These are phyloP conservation scores for human DNA, from an alignment of 2,113 vertebrate genomes.

Conservation along the genomic window DNA sequence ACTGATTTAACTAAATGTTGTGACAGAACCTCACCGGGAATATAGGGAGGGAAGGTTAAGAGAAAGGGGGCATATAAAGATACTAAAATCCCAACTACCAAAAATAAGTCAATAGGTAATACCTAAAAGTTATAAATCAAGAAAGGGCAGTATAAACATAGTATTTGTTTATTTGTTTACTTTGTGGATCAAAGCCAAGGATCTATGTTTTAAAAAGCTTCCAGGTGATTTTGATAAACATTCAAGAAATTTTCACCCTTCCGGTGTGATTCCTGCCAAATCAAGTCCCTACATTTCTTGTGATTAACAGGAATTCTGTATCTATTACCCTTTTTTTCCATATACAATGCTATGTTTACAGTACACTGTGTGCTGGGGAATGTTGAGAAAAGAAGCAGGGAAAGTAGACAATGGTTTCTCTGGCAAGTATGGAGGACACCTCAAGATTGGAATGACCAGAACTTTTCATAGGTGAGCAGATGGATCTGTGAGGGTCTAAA, in stretches of 20 bases:
- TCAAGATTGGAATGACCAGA: background rate
- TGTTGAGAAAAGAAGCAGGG: background rate
- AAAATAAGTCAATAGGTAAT: background rate
- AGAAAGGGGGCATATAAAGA: background rate
- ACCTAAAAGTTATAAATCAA: background rate
- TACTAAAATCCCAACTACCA: background rate
- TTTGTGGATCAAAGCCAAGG: background rate
- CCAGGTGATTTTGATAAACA: background rate
- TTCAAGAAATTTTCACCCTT: background rate
- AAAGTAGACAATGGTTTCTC: background rate
- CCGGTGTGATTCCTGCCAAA: background rate
- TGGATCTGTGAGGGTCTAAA: background rate
- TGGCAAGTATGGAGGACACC: background rate
- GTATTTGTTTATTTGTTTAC: background rate
- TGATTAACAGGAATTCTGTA: background rate
- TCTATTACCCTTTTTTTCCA: background rate
- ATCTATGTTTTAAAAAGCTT: background rate
- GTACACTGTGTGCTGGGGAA: background rate
- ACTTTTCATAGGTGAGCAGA: background rate
- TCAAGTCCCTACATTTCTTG: background rate
- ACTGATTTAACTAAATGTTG: background rate
- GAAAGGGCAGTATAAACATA: background rate
- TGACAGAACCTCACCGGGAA: background rate
- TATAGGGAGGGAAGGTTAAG: background rate
- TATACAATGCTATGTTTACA: background rate